Evolutionary conservation across 2,888 invertebrate genomes (phyloP), one percentile per base, ranked within the genome.

Genomic region (Biston betularia): DNA sequence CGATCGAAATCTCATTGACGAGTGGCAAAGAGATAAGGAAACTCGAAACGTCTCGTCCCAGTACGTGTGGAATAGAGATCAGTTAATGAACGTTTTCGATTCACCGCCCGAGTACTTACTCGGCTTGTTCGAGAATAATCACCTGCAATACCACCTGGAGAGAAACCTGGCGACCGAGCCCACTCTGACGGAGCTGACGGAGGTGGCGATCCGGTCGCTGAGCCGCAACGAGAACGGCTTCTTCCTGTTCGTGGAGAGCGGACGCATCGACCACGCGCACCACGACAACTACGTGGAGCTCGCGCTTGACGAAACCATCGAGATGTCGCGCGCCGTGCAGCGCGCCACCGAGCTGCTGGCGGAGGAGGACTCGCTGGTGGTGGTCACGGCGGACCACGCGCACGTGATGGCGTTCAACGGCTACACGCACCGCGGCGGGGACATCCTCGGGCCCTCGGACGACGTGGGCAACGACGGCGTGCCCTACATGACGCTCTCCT

Each of bases 301-400:
- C 15, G 95, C 97, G 0, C 87, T 97, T 0, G 95, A 95, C 73
- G 97, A 97, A 84, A 95, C 96, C 0, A 83, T 96, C 1, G 95
- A 96, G 78, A 90, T 97, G 76, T 93, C 95, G 71, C 85, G 89
- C 15, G 95, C 97, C 42, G 90, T 96, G 65, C 56, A 63, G 48
- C 77, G 79, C 55, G 87, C 97, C 10, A 72, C 90, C 48, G 70
- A 70, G 52, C 82, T 94, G 69, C 85, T 96, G 44, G 65, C 77
- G 0, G 81, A 78, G 49, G 78, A 81, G 12, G 86, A 97, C 70
- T 97, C 97, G 0, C 89, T 98, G 44, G 94, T 97, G 24, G 95
- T 97, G 38, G 97, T 97, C 11, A 96, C 96, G 0, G 94, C 97
- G 0, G 97, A 97, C 87, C 97, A 97, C 84, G 94, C 96, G 0